phyloP scores from a whole-genome alignment of 2,888 invertebrate species.

The Pelosia muscerda region DNA sequence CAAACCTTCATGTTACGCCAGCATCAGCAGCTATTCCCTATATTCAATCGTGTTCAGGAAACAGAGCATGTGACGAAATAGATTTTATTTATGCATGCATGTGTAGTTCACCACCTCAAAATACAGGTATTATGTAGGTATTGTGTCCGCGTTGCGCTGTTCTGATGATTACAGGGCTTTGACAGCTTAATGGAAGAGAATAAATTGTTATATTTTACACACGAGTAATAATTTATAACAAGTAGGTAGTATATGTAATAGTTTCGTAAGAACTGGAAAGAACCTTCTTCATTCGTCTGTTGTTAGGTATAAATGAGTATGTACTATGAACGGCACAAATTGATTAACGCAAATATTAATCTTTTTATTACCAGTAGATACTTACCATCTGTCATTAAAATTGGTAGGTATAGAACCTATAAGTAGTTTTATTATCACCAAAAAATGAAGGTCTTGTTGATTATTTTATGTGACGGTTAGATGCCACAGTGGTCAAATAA shows the following conservation, averaged over 20 bases:
- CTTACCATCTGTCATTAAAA: no score
- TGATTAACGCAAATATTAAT: no score
- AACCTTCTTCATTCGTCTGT: background rate
- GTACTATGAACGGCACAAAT: no score
- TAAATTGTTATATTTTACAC: conserved; percentile 36
- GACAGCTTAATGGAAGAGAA: conserved; percentile 41
- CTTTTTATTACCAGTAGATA: no score
- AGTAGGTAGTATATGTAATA: background rate
- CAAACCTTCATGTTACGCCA: background rate
- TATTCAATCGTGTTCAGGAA: conserved; percentile 48
- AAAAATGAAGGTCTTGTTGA: no score
- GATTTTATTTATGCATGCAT: conserved; percentile 29
- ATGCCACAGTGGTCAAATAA: no score
- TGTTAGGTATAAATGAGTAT: no score
- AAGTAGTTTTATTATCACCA: no score
- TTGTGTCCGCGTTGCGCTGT: conserved; percentile 14
- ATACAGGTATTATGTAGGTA: conserved; percentile 22
- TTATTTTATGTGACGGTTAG: no score
- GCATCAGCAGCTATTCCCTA: background rate
- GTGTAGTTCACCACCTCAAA: conserved; percentile 22
- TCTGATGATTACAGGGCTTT: conserved; percentile 34
- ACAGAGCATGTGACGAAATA: conserved; percentile 34
- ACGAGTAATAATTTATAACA: background rate
- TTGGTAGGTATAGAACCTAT: no score
- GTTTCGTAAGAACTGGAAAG: background rate